Conservation (phyloP, 2,797 vertebrate species). For the Hoplostethus atlanticus region DNA sequence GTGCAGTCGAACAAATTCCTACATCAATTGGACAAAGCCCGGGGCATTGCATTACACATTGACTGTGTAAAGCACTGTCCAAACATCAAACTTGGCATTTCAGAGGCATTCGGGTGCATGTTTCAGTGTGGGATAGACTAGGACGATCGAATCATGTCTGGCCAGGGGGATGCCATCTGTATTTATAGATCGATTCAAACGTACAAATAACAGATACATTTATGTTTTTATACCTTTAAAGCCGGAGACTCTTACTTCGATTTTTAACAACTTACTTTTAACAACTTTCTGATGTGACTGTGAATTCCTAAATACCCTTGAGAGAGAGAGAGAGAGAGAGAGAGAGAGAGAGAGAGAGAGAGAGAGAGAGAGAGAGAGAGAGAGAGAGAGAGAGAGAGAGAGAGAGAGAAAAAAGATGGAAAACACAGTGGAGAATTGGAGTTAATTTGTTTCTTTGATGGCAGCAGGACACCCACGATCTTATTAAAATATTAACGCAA, state of each 20-base stretch:
- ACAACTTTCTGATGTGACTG: neutral
- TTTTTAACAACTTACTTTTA: slow-evolving; percentile 14
- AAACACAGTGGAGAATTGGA: slow-evolving; percentile 51
- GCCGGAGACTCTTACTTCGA: slow-evolving; percentile 19
- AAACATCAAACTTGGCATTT: slow-evolving; percentile 28
- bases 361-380: slow-evolving; percentile 1
- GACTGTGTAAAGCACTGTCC: slow-evolving; percentile 12
- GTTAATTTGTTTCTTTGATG: slow-evolving; percentile 71
- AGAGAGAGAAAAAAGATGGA: slow-evolving; percentile 51
- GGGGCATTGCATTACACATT: too few relatives aligned
- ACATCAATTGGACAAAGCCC: slow-evolving; percentile 12
- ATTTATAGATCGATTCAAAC: too few relatives aligned
- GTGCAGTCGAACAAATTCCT: neutral
- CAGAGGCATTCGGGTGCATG: slow-evolving; percentile 3
- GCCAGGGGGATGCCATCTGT: neutral
- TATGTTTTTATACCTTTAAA: slow-evolving; percentile 13
- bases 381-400: slow-evolving; percentile 3
- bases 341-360: slow-evolving; percentile 3
- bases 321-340: slow-evolving; percentile 3
- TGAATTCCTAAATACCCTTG: slow-evolving; percentile 38
- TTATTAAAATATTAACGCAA: slow-evolving; percentile 48
- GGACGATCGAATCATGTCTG: slow-evolving; percentile 1
- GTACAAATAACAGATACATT: too few relatives aligned
- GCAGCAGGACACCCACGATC: slow-evolving; percentile 39
- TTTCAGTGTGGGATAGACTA: slow-evolving; percentile 13